Base-by-base conservation (phyloP, 2,797 vertebrate genomes). In the Leptatherina wallacei region DNA sequence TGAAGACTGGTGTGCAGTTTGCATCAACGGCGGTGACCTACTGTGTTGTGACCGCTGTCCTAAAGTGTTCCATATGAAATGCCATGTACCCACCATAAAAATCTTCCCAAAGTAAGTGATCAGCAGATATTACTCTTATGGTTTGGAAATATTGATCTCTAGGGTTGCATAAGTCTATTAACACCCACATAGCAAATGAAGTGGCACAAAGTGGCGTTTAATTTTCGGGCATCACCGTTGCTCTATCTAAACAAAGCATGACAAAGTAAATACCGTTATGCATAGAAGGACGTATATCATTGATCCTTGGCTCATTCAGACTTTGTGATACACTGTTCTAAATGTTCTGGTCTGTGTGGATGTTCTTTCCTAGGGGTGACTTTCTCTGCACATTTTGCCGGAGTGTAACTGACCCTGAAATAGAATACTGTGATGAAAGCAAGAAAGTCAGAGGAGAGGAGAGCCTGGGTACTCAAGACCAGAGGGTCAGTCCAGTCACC, bases 311-410 rank as follows among this genome's bases (percentile, higher is more conserved):
- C 27, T 55, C 52, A 55, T 6, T 14, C 16, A 20, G 14, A 20
- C 30, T 32, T 20, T 56, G 14, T 16, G 13, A 27, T 27, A 14
- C 13, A 27, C 47, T 2, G 18, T 47, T 58, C 14, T 65, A 33
- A 61, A 61, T 29, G 27, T 67, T 44, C 36, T 62, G 10, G 7
- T 54, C n/a, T 52, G 11, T 77, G 18, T 65, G 20, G 7, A 42
- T 73, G 58, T 60, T 66, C 2, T 71, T 0, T 68, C 61, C 65
- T 78, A 99, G 98, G 90, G 98, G 98, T 60, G 98, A 99, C 75
- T 99, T 98, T 94, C 97, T 99, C 89, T 99, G 98, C 88, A 98
- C 98, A 0, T 99, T 98, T 93, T 99, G 98, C 87, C 96, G 98
- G 92, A 98, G 94, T 89, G 88, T 98, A 69, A 91, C 89, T 65